Evolutionary conservation across 2,113 vertebrate species (phyloP).

Genomic region (Phyllostomus hastatus): DNA sequence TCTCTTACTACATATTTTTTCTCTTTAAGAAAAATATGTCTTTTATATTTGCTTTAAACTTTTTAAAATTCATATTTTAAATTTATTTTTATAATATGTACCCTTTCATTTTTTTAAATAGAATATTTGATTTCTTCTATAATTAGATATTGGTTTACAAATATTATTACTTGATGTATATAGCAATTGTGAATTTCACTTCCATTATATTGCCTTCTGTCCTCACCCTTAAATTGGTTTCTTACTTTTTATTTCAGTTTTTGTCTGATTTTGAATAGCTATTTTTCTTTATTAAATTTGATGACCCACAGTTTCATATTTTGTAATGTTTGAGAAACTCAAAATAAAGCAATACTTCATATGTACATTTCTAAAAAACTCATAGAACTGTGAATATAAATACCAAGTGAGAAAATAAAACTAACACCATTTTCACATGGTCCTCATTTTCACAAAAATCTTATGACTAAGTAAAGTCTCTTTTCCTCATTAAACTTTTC

Average conservation of each 20-base stretch:
- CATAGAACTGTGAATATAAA: not conserved
- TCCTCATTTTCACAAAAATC: not conserved
- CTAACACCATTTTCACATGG: not conserved
- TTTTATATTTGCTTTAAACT: not conserved
- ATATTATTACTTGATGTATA: not conserved
- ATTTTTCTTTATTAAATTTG: constrained; percentile 9
- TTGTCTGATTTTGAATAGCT: not conserved
- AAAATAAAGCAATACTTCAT: not conserved
- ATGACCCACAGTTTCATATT: not conserved
- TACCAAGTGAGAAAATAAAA: not conserved
- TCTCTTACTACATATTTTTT: not conserved
- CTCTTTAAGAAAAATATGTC: not conserved
- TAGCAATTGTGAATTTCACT: not conserved
- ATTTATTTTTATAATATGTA: not conserved
- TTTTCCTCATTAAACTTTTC: not conserved
- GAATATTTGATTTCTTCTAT: not conserved
- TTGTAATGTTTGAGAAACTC: not conserved
- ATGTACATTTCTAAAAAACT: not conserved
- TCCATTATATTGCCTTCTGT: not conserved
- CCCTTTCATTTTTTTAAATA: not conserved
- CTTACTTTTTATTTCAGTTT: not conserved
- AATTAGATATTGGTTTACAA: not conserved
- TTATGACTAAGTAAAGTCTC: not conserved
- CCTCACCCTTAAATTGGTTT: not conserved
- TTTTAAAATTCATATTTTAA: not conserved